Conservation (phyloP, 2,888 invertebrate genomes). For the Ernsta delagoae region DNA sequence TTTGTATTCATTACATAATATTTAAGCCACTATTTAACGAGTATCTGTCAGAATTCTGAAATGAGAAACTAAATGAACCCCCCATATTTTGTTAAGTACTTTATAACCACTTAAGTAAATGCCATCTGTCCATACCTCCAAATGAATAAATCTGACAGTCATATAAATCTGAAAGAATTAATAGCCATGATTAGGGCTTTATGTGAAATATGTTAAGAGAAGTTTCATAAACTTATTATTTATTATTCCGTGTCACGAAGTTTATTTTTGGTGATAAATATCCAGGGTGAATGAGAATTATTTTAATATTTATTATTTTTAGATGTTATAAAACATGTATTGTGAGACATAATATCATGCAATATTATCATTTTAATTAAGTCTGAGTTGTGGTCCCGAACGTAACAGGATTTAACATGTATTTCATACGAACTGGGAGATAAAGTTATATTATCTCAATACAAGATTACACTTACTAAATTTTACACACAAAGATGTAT, state of each 20-base stretch:
- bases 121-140: slow-evolving; percentile 43
- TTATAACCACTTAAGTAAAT: slow-evolving; percentile 52
- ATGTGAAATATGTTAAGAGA: not conserved
- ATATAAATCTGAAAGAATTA: slow-evolving; percentile 21
- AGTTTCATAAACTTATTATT: not conserved
- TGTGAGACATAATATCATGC: not conserved
- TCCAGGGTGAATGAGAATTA: slow-evolving; percentile 15
- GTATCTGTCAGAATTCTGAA: slow-evolving; percentile 34
- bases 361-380: slow-evolving; percentile 6
- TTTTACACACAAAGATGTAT: slow-evolving; percentile 50
- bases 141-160: slow-evolving; percentile 29
- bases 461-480: slow-evolving; percentile 52
- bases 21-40: slow-evolving; percentile 34
- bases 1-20: slow-evolving; percentile 50
- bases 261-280: not conserved
- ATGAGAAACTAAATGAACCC: slow-evolving; percentile 31
- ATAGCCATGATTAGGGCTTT: not conserved
- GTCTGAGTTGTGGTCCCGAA: slow-evolving; percentile 44
- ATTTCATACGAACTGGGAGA: slow-evolving; percentile 25
- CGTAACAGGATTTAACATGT: slow-evolving; percentile 37
- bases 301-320: not conserved
- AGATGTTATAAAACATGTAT: not conserved
- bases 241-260: not conserved
- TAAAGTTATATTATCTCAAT: slow-evolving; percentile 18
- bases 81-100: slow-evolving; percentile 56